Evolutionary conservation across 2,113 vertebrate species (phyloP), one percentile per base, ranked within the genome.

Genomic region (Diadophis punctatus): DNA sequence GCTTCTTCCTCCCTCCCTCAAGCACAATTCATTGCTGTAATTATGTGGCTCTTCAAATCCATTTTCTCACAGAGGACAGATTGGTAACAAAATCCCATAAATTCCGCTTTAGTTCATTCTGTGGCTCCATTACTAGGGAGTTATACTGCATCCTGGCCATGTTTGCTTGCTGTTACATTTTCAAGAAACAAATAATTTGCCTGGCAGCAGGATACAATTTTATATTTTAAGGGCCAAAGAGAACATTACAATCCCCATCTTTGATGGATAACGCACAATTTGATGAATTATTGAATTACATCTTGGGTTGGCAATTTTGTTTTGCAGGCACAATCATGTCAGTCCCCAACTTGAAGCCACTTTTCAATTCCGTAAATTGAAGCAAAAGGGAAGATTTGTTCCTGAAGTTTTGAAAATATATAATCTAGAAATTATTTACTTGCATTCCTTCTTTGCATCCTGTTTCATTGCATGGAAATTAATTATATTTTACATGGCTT

Each of bases 51-150:
- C 49, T 94, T 92, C 6, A 87, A 1, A 86, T 46, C 93, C 74
- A 16, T 55, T 30, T 91, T 92, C 93, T 93, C 49, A 91, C 18
- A 56, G 89, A 90, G 8, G 14, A 68, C 53, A 93, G 27, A 80
- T 93, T 46, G 89, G 43, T 0, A 55, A 20, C 0, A 56, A 3
- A 93, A 14, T 39, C 63, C 20, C 22, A 3, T 86, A 20, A 90
- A 25, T 94, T 91, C 18, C 52, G 8, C 30, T 93, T 3, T 16
- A 34, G 16, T 25, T 0, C 0, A 0, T 85, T 5, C 39, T 46
- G 27, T 46, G 34, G 74, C 25, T n/a, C 0, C 20, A 1, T 3
- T 2, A 18, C 2, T 22, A 49, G 0, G 12, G 16, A 84, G 92
- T 88, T 87, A 43, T 49, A 18, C n/a, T 8, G 0, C 1, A 80